A percentile compares a stretch with the other conserved stretches of the same genome.
Conservation (phyloP, 2,113 vertebrate genomes). For the Microcebus lehilahytsara region DNA sequence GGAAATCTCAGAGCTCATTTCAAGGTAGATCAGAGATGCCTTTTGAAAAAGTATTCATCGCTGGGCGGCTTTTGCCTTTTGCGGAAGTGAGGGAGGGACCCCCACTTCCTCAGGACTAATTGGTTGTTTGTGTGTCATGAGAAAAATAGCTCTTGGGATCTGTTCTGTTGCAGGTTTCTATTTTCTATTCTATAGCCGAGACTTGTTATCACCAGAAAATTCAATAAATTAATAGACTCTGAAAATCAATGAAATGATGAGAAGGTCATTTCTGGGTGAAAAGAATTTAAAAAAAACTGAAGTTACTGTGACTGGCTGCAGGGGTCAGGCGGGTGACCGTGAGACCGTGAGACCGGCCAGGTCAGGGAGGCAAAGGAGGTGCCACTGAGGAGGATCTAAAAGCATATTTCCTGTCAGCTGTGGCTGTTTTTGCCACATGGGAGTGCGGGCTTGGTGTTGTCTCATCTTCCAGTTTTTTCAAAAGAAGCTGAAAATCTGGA, state of each 20-base stretch:
- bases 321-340: background rate
- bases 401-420: background rate
- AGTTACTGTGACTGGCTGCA: background rate
- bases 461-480: background rate
- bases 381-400: background rate
- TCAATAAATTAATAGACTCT: constrained; percentile 42
- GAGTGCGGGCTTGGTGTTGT: background rate
- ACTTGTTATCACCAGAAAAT: constrained; percentile 24
- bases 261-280: background rate
- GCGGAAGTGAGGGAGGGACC: background rate
- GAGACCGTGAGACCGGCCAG: background rate
- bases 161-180: fast-evolving
- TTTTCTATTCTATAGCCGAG: constrained; percentile 19
- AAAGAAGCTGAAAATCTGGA: constrained; percentile 3
- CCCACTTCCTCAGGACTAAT: background rate
- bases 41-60: constrained; percentile 1
- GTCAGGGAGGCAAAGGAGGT: background rate
- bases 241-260: constrained; percentile 36
- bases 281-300: background rate
- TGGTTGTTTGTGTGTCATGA: constrained; percentile 46
- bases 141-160: background rate
- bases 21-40: background rate
- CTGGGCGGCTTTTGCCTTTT: background rate
- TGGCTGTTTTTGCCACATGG: background rate
- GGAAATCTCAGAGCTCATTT: constrained; percentile 19